Percentiles rank a stretch among this genome's conserved stretches.
phyloP scores from a whole-genome alignment of 1,140 invertebrate species.

The Mylabris phalerata region DNA sequence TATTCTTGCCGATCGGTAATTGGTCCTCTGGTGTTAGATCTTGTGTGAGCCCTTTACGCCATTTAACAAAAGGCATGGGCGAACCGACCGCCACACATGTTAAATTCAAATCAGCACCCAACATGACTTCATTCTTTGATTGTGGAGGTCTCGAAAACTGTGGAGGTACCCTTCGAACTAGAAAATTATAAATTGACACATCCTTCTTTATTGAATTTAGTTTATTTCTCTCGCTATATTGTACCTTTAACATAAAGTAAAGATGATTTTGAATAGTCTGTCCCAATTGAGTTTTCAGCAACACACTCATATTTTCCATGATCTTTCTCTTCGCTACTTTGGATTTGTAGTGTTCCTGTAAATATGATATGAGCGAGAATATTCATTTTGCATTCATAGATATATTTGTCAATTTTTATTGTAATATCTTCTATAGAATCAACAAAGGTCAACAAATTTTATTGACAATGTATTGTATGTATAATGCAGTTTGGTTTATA shows the following conservation, averaged over 20 bases:
- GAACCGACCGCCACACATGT: conserved; percentile 95
- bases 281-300: conserved; percentile 83
- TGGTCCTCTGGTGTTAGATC: conserved; percentile 82
- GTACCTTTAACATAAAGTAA: conserved; percentile 91
- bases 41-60: conserved; percentile 76
- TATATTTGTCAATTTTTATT: no score
- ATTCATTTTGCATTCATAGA: no score
- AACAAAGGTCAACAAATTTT: background rate
- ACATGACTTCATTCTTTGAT: conserved; percentile 75
- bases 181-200: background rate
- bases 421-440: no score
- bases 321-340: conserved; percentile 80
- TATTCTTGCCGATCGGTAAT: conserved; percentile 77
- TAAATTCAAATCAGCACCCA: conserved; percentile 83
- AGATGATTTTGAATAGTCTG: conserved; percentile 85
- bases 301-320: conserved; percentile 92
- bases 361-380: conserved; percentile 16
- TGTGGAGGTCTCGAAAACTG: conserved; percentile 90
- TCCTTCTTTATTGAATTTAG: background rate
- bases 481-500: background rate
- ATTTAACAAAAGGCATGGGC: conserved; percentile 96
- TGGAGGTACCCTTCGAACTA: conserved; percentile 88
- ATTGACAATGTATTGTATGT: background rate
- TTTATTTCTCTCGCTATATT: background rate
- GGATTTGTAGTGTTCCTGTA: conserved; percentile 87